A percentile compares a stretch with the other conserved stretches of the same genome.
phyloP scores from a whole-genome alignment of 2,888 invertebrate genomes.

The Sinohyriopsis cumingii region DNA sequence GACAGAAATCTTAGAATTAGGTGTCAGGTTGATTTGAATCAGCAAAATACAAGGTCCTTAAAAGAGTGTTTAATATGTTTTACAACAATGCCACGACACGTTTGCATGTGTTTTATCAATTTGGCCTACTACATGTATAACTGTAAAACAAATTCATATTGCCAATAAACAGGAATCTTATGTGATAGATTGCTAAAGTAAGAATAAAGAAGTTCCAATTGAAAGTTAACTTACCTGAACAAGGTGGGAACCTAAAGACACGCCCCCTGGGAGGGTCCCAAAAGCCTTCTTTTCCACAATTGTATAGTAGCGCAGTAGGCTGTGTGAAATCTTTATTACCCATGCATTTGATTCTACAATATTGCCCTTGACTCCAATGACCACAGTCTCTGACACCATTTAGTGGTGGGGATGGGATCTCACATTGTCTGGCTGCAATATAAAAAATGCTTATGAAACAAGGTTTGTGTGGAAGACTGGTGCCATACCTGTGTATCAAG shows the following conservation, averaged over 20 bases:
- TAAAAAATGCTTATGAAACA: neutral
- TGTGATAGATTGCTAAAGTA: neutral
- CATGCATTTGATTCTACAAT: conserved; percentile 64
- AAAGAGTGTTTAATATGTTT: too few species aligned
- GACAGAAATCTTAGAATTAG: too few species aligned
- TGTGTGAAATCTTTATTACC: conserved; percentile 82
- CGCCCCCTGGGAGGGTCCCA: conserved; percentile 77
- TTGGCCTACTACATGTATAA: too few species aligned
- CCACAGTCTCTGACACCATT: conserved; percentile 47
- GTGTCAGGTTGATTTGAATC: too few species aligned
- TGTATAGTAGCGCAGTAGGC: conserved; percentile 95
- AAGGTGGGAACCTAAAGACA: conserved; percentile 55
- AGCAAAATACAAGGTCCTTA: too few species aligned
- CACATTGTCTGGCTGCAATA: conserved; percentile 53
- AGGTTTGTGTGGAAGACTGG: neutral
- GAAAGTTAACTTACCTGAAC: conserved; percentile 44
- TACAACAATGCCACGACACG: too few species aligned
- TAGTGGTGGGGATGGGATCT: conserved; percentile 45
- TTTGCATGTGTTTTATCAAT: too few species aligned
- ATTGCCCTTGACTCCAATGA: conserved; percentile 34
- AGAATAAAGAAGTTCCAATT: neutral
- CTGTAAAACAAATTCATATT: too few species aligned
- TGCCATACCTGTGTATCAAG: neutral
- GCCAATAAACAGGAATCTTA: too few species aligned
- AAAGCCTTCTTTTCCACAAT: conserved; percentile 97